A percentile compares a stretch with the other conserved stretches of the same genome.
These are phyloP conservation scores for Lacerta agilis DNA, from an alignment of 2,797 vertebrate genomes.

Conservation along the genomic window DNA sequence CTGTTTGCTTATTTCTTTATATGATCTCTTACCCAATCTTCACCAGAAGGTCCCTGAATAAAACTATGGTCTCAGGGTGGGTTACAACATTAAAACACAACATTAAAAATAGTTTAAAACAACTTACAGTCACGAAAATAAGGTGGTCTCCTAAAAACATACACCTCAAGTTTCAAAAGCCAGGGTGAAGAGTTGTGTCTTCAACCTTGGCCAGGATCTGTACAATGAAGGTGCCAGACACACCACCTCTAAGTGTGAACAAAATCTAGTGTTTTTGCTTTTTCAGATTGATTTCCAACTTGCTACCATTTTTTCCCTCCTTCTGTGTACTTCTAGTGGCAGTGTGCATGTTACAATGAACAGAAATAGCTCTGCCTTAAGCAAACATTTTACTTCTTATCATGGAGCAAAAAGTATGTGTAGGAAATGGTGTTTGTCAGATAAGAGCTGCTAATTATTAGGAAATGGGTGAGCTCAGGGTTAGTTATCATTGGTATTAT, in stretches of 20 bases:
- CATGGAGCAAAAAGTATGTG: slow-evolving; percentile 57
- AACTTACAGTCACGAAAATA: too few relatives aligned
- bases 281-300: slow-evolving; percentile 77
- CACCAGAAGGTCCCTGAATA: too few relatives aligned
- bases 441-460: slow-evolving; percentile 67
- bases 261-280: slow-evolving; percentile 60
- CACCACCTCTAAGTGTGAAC: slow-evolving; percentile 1
- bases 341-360: slow-evolving; percentile 57
- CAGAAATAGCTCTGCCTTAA: slow-evolving; percentile 74
- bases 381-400: slow-evolving; percentile 68
- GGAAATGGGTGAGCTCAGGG: slow-evolving; percentile 48
- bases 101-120: too few relatives aligned
- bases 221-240: too few relatives aligned
- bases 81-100: too few relatives aligned
- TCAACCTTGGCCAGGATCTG: too few relatives aligned
- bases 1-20: too few relatives aligned
- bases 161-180: background rate
- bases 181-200: too few relatives aligned
- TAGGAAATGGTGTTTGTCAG: slow-evolving; percentile 70
- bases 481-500: slow-evolving; percentile 30
- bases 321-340: slow-evolving; percentile 72
- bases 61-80: too few relatives aligned
- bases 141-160: too few relatives aligned
- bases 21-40: too few relatives aligned
- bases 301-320: slow-evolving; percentile 62